phyloP scores from a whole-genome alignment of 2,113 vertebrate genomes.

The Guaruba guarouba region DNA sequence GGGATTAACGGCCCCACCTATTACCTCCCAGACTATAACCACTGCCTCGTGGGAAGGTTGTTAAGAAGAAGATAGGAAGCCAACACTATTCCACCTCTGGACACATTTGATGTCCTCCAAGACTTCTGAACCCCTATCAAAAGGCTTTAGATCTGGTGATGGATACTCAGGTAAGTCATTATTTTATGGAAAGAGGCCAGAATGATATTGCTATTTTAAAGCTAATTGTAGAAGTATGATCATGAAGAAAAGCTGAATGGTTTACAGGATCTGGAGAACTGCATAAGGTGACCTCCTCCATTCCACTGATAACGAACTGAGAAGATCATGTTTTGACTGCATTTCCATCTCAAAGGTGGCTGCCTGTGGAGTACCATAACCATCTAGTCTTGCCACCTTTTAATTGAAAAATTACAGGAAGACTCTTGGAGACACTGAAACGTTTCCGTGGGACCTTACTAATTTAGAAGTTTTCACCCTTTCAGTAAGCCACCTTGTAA shows the following conservation, averaged over 20 bases:
- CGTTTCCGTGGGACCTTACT: not conserved
- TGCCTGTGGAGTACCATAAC: not conserved
- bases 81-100: not conserved
- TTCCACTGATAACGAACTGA: not conserved
- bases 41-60: not conserved
- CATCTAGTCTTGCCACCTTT: not conserved
- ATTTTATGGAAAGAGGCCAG: not conserved
- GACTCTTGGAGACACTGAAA: not conserved
- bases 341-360: not conserved
- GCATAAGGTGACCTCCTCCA: not conserved
- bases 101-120: not conserved
- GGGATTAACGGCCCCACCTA: not conserved
- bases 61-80: not conserved
- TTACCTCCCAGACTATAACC: not conserved
- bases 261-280: not conserved
- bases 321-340: not conserved
- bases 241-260: not conserved
- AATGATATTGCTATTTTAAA: not conserved
- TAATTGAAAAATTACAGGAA: not conserved
- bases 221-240: not conserved
- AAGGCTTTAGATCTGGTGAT: not conserved
- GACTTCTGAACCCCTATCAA: not conserved
- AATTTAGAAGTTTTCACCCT: not conserved
- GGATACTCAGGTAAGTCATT: not conserved
- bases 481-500: not conserved